phyloP scores from a whole-genome alignment of 2,113 vertebrate species.

The Spermophilus dauricus region DNA sequence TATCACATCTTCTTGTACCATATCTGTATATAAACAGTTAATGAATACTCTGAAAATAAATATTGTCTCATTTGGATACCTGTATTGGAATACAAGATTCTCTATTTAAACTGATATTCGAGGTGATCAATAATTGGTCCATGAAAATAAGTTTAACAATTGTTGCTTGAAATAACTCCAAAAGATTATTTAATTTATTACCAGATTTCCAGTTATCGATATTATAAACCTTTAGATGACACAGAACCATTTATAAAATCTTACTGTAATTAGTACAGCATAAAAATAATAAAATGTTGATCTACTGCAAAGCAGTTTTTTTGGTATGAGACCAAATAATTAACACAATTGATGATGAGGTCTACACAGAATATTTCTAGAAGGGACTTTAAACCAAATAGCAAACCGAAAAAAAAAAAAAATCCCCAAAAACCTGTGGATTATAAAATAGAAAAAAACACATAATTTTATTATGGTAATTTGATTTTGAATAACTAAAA shows the following conservation, averaged over 20 bases:
- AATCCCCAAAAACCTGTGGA: neutral
- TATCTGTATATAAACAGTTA: neutral
- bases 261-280: neutral
- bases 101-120: neutral
- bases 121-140: neutral
- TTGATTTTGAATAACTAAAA: conserved; percentile 18
- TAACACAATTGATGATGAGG: neutral
- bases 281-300: neutral
- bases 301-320: neutral
- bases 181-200: neutral
- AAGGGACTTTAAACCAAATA: neutral
- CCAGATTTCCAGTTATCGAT: neutral
- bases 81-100: neutral
- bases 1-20: too few species aligned
- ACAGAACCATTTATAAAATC: neutral
- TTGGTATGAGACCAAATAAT: neutral
- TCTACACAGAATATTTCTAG: neutral
- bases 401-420: neutral
- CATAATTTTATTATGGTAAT: neutral
- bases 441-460: neutral
- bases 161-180: neutral
- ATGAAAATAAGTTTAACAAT: neutral
- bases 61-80: neutral
- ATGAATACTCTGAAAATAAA: neutral
- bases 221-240: neutral